Evolutionary conservation across 2,113 vertebrate genomes (phyloP), one percentile per base, ranked within the genome.

Genomic region (Nipponia nippon): DNA sequence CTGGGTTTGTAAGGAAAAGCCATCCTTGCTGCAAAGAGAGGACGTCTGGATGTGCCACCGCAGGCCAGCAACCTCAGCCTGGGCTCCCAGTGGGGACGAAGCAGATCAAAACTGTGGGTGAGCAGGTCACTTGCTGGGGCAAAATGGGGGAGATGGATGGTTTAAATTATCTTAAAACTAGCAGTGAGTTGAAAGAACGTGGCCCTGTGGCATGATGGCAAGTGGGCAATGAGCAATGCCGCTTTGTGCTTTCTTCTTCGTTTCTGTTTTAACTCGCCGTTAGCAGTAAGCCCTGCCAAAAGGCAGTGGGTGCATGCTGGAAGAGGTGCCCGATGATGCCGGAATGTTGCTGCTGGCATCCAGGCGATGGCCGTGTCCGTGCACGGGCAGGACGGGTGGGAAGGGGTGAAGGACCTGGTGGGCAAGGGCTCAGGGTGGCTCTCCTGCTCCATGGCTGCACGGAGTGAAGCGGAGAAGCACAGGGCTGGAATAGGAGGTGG

Each of bases 351-450:
- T 70, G n/a, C 5, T 2, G 2, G 19, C 78, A 52, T 62, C 56
- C 50, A 6, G 40, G 36, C 36, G 77, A 65, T 17, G 34, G 11
- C 29, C 38, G 23, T 0, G 10, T 30, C 19, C 0, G 0, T 76
- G 14, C n/a, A 44, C 0, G 2, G 44, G 52, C 5, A 62, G 65
- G 21, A 82, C 0, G 27, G 12, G 10, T 61, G 67, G 67, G 46
- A 49, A 46, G 22, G 52, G 56, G 20, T 38, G 67, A 87, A 84
- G 42, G 11, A n/a, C 11, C 10, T 6, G 4, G 12, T 62, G 67
- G 32, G 10, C 2, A 13, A 71, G 22, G 32, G 16, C 62, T 83
- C 47, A 38, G 83, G 44, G 27, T 2, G 1, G 5, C 30, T 52
- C 9, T 81, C 20, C 67, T 58, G 14, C 47, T 83, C 67, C 15